Evolutionary conservation across 2,113 vertebrate species (phyloP), one percentile per base, ranked within the genome.

Genomic region (Lepisosteus osseus): DNA sequence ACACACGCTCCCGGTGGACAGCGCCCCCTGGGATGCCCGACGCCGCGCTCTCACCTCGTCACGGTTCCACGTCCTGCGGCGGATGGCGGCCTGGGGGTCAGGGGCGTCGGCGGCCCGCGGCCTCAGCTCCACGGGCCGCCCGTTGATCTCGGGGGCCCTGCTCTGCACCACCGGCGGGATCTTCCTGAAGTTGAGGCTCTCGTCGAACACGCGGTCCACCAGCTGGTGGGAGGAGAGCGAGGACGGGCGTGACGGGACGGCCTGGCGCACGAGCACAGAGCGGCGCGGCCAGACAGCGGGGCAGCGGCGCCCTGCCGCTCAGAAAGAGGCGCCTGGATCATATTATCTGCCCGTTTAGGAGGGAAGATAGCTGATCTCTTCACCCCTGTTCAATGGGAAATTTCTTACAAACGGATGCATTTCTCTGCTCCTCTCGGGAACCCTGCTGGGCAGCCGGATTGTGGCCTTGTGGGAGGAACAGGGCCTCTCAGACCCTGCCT

Each of bases 111-210:
- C 77, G 57, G 93, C 83, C 0, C 89, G 94, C 73, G 96, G 89
- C 71, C 93, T 90, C 69, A 92, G 82, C 77, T 97, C 96, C 79
- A 85, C 88, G 8, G 92, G 83, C 47, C 93, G 92, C 69, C 92
- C 92, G 54, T 96, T 97, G 69, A 94, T 93, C 83, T 98, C 96
- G 40, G 96, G 90, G 17, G 93, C 86, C 88, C 95, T 96, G 80
- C 90, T 84, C 76, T 93, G 87, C 79, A 95, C 94, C 78, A 97
- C 78, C 47, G 95, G 97, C 65, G 96, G 97, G 76, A 97, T 96
- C 89, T 99, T 99, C 83, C 94, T 89, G 88, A 99, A 99, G 93
- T 98, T 99, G 74, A 99, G 93, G 84, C 97, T 99, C 88, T 99
- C 97, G 80, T 99, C 97, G 88, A 99, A 99, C 79, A 99, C 96